Percentiles rank a stretch among this genome's conserved stretches.
phyloP scores from a whole-genome alignment of 2,113 vertebrate species.

The Pica pica region DNA sequence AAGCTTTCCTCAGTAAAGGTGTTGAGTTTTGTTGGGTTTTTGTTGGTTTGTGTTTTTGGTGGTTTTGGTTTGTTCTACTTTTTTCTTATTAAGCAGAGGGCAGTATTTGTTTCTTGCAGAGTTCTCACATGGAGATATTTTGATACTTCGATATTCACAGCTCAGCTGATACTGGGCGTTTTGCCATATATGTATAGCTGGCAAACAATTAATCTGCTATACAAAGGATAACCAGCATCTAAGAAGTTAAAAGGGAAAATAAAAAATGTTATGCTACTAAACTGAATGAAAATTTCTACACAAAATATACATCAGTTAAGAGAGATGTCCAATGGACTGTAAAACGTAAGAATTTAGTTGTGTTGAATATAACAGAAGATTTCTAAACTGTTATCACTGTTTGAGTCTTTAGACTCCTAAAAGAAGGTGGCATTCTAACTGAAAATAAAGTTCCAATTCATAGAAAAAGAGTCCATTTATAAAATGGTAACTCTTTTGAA shows the following conservation, averaged over 20 bases:
- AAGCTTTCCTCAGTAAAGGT: neutral
- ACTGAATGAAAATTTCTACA: neutral
- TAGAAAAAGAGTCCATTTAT: neutral
- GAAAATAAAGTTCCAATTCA: neutral
- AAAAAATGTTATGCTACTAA: neutral
- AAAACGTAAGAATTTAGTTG: neutral
- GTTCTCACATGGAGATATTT: neutral
- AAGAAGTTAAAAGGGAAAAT: neutral
- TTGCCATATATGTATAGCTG: neutral
- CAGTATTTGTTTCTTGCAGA: neutral
- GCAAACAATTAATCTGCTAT: constrained; percentile 5
- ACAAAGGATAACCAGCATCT: neutral
- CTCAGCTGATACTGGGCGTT: neutral
- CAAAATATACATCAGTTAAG: neutral
- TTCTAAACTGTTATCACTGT: neutral
- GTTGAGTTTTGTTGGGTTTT: neutral
- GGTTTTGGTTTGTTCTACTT: neutral
- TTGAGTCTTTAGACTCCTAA: neutral
- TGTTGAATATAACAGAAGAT: neutral
- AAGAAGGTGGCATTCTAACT: neutral
- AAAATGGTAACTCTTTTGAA: neutral
- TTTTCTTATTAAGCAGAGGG: neutral
- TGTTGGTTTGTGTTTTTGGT: neutral
- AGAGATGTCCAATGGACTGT: neutral
- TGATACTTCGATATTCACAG: constrained; percentile 11